Base-by-base conservation (phyloP, 1,140 invertebrate species). In the Apis cerana region DNA sequence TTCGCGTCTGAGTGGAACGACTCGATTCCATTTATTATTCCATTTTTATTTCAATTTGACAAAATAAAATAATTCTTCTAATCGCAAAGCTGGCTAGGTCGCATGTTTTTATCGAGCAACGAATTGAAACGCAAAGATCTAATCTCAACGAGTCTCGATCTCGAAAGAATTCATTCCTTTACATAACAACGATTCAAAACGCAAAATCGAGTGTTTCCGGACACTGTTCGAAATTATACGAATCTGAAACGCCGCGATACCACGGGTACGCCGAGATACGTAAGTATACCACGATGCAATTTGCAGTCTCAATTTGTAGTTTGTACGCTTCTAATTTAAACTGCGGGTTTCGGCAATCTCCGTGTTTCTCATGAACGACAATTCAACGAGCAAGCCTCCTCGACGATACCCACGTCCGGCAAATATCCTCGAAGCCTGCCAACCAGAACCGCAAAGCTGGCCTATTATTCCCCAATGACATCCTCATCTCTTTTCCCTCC, bases 301-400 rank as follows among this genome's bases (percentile, higher is more conserved):
- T 92, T 93, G 82, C 90, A 78, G 85, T 80, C 84, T 91, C 91
- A 91, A 92, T 92, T 91, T 91, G 90, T 70, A 90, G 80, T 89
- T 89, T 91, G 87, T 90, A 89, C 87, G 88, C 89, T 92, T 92
- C 91, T 91, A 92, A 92, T 93, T 93, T 91, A 89, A 92, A 91
- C 91, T 92, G 91, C 84, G 91, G 91, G 90, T 92, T 92, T 93
- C 85, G 91, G 90, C 90, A 91, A 93, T 92, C 87, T 90, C 89
- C 84, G 85, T 89, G 89, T 91, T 93, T 92, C 92, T 92, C 91
- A 91, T 91, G 91, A 27, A 91, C 89, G 89, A 91, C 91, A 91
- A 92, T 91, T 85, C 87, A 87, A 88, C 88, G 83, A 90, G 88
- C 61, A 61, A 43, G 33, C 79, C 82, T 68, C 33, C 70, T 56